Conservation (phyloP, 2,888 invertebrate species). For the Pasiphila rectangulata region DNA sequence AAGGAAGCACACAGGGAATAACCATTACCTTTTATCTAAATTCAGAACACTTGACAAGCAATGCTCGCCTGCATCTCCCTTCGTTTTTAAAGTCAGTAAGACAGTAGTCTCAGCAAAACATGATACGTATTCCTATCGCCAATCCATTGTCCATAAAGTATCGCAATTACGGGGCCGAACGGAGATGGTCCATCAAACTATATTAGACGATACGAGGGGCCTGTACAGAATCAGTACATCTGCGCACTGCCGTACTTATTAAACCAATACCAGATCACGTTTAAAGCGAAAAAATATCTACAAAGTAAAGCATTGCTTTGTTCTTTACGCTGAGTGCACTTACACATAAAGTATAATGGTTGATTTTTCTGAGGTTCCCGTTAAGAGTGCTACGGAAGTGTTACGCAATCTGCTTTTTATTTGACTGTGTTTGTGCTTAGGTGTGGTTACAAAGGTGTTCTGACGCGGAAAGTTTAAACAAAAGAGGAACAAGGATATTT, state of each 20-base stretch:
- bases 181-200: conserved; percentile 77
- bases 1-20: no score
- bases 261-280: conserved; percentile 18
- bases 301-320: conserved; percentile 12
- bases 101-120: not conserved
- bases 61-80: no score
- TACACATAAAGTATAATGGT: conserved; percentile 53
- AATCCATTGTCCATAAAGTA: conserved; percentile 5
- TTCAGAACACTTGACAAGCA: no score
- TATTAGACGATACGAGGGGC: conserved; percentile 72
- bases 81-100: no score
- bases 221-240: conserved; percentile 61
- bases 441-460: conserved; percentile 3
- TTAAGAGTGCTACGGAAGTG: conserved; percentile 42
- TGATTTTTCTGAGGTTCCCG: conserved; percentile 36
- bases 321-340: conserved; percentile 45
- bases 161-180: conserved; percentile 63
- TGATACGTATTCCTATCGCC: not conserved
- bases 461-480: not conserved
- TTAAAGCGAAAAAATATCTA: conserved; percentile 11
- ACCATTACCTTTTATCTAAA: no score
- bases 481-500: conserved; percentile 2
- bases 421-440: conserved; percentile 31
- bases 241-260: conserved; percentile 48
- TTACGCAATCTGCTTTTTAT: conserved; percentile 35